These are phyloP conservation scores for Leucosticte australis DNA, from an alignment of 2,113 vertebrate species.

Conservation along the genomic window DNA sequence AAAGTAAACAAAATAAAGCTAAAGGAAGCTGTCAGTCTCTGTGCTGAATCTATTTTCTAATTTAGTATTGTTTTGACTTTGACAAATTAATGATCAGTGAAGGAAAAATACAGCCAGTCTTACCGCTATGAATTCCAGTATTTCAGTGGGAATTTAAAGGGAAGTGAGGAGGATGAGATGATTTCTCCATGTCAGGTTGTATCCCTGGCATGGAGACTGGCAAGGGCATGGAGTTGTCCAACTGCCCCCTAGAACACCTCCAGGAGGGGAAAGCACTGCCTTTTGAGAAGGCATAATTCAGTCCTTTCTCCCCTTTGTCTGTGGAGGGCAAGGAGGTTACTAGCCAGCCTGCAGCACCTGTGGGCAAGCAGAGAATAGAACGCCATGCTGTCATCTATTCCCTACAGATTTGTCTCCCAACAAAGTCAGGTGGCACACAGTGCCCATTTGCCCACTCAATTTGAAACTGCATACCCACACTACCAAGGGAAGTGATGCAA, in stretches of 20 bases:
- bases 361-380: background rate
- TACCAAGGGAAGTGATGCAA: background rate
- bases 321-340: background rate
- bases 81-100: background rate
- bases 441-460: background rate
- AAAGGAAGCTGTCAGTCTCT: background rate
- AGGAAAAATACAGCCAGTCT: background rate
- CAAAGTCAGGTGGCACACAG: background rate
- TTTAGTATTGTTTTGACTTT: slow-evolving; percentile 14
- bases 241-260: background rate
- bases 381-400: background rate
- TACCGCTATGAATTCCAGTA: background rate
- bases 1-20: slow-evolving; percentile 50
- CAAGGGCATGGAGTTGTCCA: background rate
- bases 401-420: background rate
- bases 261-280: background rate
- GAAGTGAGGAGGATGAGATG: background rate
- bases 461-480: fast-evolving
- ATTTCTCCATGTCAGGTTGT: background rate
- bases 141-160: background rate
- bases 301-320: background rate
- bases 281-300: background rate
- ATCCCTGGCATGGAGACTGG: background rate
- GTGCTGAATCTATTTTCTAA: background rate
- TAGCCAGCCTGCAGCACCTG: background rate